phyloP scores from a whole-genome alignment of 2,888 invertebrate genomes.

The Lepidocyrtoides sp. region DNA sequence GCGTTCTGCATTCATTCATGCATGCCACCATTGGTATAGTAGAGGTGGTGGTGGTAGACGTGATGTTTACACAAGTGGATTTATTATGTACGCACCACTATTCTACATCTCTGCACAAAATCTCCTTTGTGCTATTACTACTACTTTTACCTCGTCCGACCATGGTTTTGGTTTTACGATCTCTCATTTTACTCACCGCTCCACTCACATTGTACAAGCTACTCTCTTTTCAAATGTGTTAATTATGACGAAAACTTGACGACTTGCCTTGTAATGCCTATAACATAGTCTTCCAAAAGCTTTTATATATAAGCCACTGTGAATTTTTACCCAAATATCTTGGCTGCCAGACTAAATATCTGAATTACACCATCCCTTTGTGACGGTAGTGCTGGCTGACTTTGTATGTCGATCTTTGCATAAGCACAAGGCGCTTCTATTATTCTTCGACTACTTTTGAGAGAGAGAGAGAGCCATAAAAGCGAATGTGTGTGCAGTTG shows the following conservation, averaged over 20 bases:
- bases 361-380: too few species aligned
- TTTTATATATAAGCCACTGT: neutral
- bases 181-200: slow-evolving; percentile 47
- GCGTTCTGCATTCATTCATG: too few species aligned
- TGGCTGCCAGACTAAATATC: too few species aligned
- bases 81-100: slow-evolving; percentile 4
- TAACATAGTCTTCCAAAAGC: too few species aligned
- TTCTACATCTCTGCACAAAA: neutral
- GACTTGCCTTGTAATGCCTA: slow-evolving; percentile 46
- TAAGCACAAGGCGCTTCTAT: neutral
- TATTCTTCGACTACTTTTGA: neutral
- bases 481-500: too few species aligned
- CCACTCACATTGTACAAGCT: neutral
- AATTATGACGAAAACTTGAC: slow-evolving; percentile 71
- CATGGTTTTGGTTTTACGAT: slow-evolving; percentile 71
- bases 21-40: too few species aligned
- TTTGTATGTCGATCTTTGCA: neutral
- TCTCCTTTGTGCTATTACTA: slow-evolving; percentile 23
- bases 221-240: slow-evolving; percentile 63
- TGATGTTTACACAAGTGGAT: too few species aligned
- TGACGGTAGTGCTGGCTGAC: too few species aligned
- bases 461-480: neutral
- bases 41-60: too few species aligned
- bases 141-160: too few species aligned
- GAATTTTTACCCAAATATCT: too few species aligned